Evolutionary conservation across 2,113 vertebrate genomes (phyloP).

Genomic region (Pterocles gutturalis): DNA sequence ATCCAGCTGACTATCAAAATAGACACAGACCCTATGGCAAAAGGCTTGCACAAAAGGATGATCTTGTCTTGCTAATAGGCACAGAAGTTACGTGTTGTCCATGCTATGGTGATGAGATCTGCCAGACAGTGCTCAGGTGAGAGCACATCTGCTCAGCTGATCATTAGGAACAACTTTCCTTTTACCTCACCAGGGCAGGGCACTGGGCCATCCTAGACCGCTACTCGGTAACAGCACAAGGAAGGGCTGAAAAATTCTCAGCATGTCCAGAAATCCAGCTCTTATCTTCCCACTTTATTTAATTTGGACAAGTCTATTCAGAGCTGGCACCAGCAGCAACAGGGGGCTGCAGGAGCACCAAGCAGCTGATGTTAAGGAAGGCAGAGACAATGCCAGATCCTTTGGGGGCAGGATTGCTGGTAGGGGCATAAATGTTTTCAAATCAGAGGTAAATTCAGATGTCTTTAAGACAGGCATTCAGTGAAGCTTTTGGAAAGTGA

Average conservation of each 20-base stretch:
- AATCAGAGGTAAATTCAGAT: background rate
- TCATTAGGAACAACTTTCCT: background rate
- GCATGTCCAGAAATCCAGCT: background rate
- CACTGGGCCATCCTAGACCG: background rate
- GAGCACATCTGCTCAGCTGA: background rate
- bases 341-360: background rate
- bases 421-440: background rate
- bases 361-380: background rate
- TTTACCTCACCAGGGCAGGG: background rate
- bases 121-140: background rate
- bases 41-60: background rate
- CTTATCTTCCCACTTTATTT: background rate
- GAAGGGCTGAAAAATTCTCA: background rate
- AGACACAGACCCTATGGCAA: background rate
- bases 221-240: background rate
- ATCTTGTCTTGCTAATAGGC: background rate
- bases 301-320: background rate
- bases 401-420: background rate
- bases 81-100: too few species aligned
- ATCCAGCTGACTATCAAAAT: rapidly evolving
- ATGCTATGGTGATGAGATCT: background rate
- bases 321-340: background rate
- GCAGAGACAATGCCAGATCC: background rate
- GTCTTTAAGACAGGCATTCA: background rate
- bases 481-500: background rate